Evolutionary conservation across 2,113 vertebrate species (phyloP).

Genomic region (Symphodus melops): DNA sequence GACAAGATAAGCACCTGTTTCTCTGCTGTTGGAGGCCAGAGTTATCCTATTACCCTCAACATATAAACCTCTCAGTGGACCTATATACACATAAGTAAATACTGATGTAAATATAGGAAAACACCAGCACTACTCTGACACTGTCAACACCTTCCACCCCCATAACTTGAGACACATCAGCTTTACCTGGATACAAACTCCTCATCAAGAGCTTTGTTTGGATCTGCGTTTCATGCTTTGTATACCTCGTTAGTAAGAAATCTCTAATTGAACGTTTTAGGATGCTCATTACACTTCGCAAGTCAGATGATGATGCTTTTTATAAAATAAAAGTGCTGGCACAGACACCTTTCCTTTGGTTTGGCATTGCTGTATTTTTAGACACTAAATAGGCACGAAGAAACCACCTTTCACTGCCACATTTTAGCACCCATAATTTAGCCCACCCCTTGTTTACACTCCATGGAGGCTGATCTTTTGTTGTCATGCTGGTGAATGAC

Average conservation of each 20-base stretch:
- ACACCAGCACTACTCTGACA: conserved; percentile 55
- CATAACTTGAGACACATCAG: conserved; percentile 48
- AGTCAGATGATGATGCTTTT: conserved; percentile 54
- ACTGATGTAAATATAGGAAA: conserved; percentile 72
- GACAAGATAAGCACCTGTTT: conserved; percentile 93
- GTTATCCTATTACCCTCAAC: conserved; percentile 77
- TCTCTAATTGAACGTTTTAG: conserved; percentile 70
- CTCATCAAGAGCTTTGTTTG: conserved; percentile 67
- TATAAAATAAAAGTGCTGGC: conserved; percentile 59
- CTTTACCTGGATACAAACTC: conserved; percentile 65
- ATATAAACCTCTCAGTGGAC: conserved; percentile 75
- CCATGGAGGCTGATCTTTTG: conserved; percentile 51
- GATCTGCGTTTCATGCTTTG: conserved; percentile 65
- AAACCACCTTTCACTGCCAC: conserved; percentile 74
- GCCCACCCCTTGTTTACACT: conserved; percentile 75
- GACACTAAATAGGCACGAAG: conserved; percentile 63
- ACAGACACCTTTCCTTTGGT: conserved; percentile 43
- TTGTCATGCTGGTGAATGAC: conserved; percentile 71
- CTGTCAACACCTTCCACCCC: conserved; percentile 70
- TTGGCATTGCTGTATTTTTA: conserved; percentile 73
- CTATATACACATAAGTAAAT: conserved; percentile 72
- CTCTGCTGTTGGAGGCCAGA: conserved; percentile 56
- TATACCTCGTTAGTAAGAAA: conserved; percentile 72
- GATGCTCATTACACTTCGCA: conserved; percentile 68
- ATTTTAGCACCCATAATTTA: conserved; percentile 77